A percentile compares a stretch with the other conserved stretches of the same genome.
These are phyloP conservation scores for Lasioglossum albipes DNA, from an alignment of 1,140 invertebrate species.

Conservation along the genomic window DNA sequence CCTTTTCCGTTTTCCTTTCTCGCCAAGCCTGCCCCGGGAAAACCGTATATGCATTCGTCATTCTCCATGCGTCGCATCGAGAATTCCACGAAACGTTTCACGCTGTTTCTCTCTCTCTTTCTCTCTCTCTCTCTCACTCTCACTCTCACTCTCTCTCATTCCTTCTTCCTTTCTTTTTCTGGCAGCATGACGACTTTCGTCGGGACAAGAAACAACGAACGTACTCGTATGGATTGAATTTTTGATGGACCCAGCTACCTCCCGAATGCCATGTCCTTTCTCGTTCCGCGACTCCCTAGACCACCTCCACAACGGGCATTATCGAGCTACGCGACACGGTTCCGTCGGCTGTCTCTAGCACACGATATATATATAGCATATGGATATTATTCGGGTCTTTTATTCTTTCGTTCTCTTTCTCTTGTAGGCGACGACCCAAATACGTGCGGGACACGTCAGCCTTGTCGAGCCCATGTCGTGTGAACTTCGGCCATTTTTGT, in stretches of 20 bases:
- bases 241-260: constrained; percentile 55
- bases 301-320: constrained; percentile 11
- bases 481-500: constrained; percentile 50
- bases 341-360: constrained; percentile 27
- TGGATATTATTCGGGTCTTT: not conserved
- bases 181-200: not conserved
- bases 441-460: constrained; percentile 3
- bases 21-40: too few species aligned
- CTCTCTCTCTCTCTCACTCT: not conserved
- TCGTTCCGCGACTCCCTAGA: not conserved
- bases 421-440: not conserved
- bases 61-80: constrained; percentile 32
- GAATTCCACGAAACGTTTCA: constrained; percentile 58
- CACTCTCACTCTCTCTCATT: not conserved
- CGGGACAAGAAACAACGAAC: constrained; percentile 41
- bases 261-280: not conserved
- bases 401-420: not conserved
- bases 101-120: not conserved
- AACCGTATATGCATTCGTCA: not conserved
- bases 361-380: constrained; percentile 43
- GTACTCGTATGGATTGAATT: constrained; percentile 65
- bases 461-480: constrained; percentile 28
- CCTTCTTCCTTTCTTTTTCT: not conserved
- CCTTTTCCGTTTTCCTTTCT: not conserved
- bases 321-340: constrained; percentile 31